Evolutionary conservation across 2,888 invertebrate genomes (phyloP).

Genomic region (Macropis europaea): DNA sequence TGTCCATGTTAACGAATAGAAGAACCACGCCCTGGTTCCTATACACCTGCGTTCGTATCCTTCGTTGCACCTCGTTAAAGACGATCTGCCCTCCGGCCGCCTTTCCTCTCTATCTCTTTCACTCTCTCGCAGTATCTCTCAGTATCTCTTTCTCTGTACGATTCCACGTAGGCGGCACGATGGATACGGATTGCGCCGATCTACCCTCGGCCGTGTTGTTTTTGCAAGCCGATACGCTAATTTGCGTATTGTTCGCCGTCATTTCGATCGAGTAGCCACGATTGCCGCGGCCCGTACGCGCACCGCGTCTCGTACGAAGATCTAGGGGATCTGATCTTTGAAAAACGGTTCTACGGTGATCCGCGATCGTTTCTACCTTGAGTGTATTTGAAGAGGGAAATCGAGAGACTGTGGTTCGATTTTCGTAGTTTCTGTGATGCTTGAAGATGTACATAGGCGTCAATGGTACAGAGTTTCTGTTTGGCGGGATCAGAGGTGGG

Average conservation of each 20-base stretch:
- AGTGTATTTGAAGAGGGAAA: too few species aligned
- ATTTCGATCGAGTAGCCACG: too few species aligned
- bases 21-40: slow-evolving; percentile 71
- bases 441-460: too few species aligned
- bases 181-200: slow-evolving; percentile 37
- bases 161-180: slow-evolving; percentile 59
- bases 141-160: background rate
- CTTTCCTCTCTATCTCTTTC: slow-evolving; percentile 1
- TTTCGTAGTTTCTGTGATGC: too few species aligned
- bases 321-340: too few species aligned
- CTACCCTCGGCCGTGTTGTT: slow-evolving; percentile 31
- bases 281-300: background rate
- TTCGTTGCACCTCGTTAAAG: slow-evolving; percentile 61
- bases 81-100: slow-evolving; percentile 59
- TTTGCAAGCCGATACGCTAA: slow-evolving; percentile 48
- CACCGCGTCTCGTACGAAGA: background rate
- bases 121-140: background rate
- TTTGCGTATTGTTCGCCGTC: slow-evolving; percentile 46
- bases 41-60: slow-evolving; percentile 70
- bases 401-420: too few species aligned
- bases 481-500: too few species aligned
- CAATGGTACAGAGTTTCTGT: too few species aligned
- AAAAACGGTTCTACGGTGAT: too few species aligned
- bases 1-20: slow-evolving; percentile 72
- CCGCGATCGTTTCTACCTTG: too few species aligned